These are phyloP conservation scores for Cryptoblepharus egeriae DNA, from an alignment of 2,797 vertebrate species.

Conservation along the genomic window DNA sequence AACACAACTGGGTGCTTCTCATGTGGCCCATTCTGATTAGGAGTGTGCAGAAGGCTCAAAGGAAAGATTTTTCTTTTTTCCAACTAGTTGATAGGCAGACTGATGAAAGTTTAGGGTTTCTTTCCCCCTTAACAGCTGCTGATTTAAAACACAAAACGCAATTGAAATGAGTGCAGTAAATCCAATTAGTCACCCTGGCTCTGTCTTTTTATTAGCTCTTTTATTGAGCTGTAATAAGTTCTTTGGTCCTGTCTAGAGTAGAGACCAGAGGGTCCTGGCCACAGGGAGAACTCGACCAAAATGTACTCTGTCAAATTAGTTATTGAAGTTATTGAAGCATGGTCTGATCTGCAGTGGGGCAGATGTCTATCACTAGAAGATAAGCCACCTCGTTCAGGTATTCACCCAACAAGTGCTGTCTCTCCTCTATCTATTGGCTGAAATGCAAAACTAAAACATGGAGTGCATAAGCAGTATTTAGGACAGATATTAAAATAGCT, in stretches of 20 bases:
- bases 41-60: background rate
- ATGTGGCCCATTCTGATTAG: conserved; percentile 12
- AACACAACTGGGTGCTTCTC: conserved; percentile 33
- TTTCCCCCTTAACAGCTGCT: conserved; percentile 17
- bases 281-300: background rate
- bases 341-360: background rate
- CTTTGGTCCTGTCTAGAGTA: conserved; percentile 3
- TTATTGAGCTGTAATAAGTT: conserved; percentile 17
- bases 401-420: background rate
- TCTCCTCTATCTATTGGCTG: background rate
- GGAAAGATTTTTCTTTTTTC: conserved; percentile 30
- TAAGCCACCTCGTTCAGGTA: background rate
- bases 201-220: conserved; percentile 9
- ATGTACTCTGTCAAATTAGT: background rate
- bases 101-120: background rate
- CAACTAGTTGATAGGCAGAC: conserved; percentile 12
- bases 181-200: conserved; percentile 15
- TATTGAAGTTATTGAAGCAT: too few species aligned
- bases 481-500: background rate
- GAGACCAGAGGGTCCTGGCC: background rate
- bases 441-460: background rate
- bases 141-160: conserved; percentile 36
- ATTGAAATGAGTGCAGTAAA: conserved; percentile 39
- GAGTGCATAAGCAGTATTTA: background rate
- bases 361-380: background rate